phyloP scores from a whole-genome alignment of 2,888 invertebrate genomes.

The Piscicola geometra region DNA sequence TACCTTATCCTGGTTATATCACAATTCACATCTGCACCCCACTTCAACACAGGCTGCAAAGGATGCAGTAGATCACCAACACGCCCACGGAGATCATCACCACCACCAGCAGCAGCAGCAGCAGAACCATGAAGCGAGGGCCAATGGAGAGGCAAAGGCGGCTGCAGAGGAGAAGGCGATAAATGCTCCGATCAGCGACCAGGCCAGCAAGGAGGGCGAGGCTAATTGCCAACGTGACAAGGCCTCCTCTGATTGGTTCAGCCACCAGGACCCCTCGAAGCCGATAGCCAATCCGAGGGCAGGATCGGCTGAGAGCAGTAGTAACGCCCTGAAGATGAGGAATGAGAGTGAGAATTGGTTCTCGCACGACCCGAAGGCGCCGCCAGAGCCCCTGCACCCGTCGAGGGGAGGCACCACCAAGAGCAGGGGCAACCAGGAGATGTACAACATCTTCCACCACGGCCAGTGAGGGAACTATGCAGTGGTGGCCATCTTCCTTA shows the following conservation, averaged over 20 bases:
- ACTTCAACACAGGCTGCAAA: too few relatives aligned
- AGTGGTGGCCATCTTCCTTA: too few relatives aligned
- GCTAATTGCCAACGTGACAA: constrained; percentile 37
- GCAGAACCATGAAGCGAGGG: background rate
- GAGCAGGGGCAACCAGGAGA: constrained; percentile 5
- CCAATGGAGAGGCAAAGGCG: background rate
- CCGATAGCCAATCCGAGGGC: constrained; percentile 27
- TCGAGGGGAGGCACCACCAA: constrained; percentile 24
- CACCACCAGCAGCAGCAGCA: background rate
- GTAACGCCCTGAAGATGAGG: constrained; percentile 39
- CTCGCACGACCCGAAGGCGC: constrained; percentile 41
- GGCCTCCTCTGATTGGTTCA: constrained; percentile 42
- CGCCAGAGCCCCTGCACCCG: constrained; percentile 26
- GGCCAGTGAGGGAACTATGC: too few relatives aligned
- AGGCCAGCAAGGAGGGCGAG: constrained; percentile 19
- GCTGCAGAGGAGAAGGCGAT: background rate
- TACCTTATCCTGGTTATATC: too few relatives aligned
- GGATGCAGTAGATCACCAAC: too few relatives aligned
- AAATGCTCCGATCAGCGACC: background rate
- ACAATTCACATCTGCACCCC: too few relatives aligned
- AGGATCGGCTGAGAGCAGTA: constrained; percentile 36
- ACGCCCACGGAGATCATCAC: background rate
- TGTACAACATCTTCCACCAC: constrained; percentile 34
- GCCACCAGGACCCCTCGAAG: constrained; percentile 34
- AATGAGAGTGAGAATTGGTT: constrained; percentile 43